Evolutionary conservation across 2,888 invertebrate species (phyloP).

Genomic region (Mellilla xanthometata): DNA sequence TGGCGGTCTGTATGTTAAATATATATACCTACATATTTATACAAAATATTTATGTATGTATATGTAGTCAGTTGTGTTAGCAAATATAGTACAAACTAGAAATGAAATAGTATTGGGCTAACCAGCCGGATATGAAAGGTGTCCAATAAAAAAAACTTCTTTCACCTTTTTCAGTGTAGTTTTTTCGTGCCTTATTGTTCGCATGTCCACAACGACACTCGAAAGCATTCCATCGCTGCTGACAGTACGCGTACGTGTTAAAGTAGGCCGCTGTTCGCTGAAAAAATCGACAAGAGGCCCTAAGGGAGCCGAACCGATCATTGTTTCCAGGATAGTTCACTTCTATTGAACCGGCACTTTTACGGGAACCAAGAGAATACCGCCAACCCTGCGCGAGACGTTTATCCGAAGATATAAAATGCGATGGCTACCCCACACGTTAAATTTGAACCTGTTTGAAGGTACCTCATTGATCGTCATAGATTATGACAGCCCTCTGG

Average conservation of each 20-base stretch:
- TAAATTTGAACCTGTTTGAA: slow-evolving; percentile 8
- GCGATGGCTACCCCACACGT: slow-evolving; percentile 11
- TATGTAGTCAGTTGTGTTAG: too few relatives aligned
- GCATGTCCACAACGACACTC: slow-evolving; percentile 6
- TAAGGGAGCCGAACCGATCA: slow-evolving; percentile 21
- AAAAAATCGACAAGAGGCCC: slow-evolving; percentile 18
- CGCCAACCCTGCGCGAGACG: slow-evolving; percentile 13
- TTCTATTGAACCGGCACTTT: slow-evolving; percentile 13
- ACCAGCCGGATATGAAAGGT: too few relatives aligned
- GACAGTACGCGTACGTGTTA: slow-evolving; percentile 27
- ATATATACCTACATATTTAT: too few relatives aligned
- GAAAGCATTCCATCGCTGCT: slow-evolving; percentile 17
- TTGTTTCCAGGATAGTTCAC: slow-evolving; percentile 19
- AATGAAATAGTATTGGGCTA: too few relatives aligned
- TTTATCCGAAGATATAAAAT: slow-evolving; percentile 17
- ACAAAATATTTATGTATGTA: too few relatives aligned
- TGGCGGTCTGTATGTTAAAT: too few relatives aligned
- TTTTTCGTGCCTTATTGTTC: slow-evolving; percentile 8
- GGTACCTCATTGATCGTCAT: slow-evolving; percentile 15
- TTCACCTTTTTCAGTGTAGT: too few relatives aligned
- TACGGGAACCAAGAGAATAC: slow-evolving; percentile 11
- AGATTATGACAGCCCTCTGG: slow-evolving; percentile 23
- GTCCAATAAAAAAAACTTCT: too few relatives aligned
- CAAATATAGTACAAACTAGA: too few relatives aligned
- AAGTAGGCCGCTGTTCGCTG: slow-evolving; percentile 23